A percentile compares a stretch with the other conserved stretches of the same genome.
These are phyloP conservation scores for Idaea biselata DNA, from an alignment of 2,888 invertebrate genomes.

Conservation along the genomic window DNA sequence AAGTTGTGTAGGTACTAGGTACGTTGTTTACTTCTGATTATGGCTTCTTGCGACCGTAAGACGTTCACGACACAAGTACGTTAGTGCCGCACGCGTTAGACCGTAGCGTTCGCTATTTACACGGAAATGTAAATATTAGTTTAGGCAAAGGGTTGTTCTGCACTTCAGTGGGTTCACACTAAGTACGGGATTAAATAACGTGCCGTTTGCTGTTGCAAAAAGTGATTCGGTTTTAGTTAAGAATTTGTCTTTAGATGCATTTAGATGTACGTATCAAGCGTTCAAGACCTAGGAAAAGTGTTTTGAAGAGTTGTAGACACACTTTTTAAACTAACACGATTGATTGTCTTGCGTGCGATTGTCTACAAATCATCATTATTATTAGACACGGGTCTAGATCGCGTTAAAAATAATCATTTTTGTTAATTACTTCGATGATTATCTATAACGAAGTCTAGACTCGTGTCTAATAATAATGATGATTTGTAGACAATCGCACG, in stretches of 20 bases:
- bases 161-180: constrained; percentile 44
- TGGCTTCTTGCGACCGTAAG: constrained; percentile 34
- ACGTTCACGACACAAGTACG: constrained; percentile 28
- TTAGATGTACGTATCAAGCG: background rate
- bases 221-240: constrained; percentile 17
- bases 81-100: constrained; percentile 36
- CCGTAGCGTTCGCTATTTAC: constrained; percentile 48
- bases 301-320: background rate
- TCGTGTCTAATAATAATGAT: no score
- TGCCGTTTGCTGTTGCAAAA: constrained; percentile 31
- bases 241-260: background rate
- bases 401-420: no score
- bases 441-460: no score
- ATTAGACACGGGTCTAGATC: no score
- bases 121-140: constrained; percentile 55
- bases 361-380: no score
- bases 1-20: constrained; percentile 7
- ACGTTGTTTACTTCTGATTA: constrained; percentile 36
- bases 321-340: no score
- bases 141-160: constrained; percentile 50
- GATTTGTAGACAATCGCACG: background rate
- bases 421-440: no score
- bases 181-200: constrained; percentile 44
- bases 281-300: background rate
- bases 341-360: no score